Evolutionary conservation across 1,140 invertebrate species (phyloP), one percentile per base, ranked within the genome.

Genomic region (Drosophila santomea): DNA sequence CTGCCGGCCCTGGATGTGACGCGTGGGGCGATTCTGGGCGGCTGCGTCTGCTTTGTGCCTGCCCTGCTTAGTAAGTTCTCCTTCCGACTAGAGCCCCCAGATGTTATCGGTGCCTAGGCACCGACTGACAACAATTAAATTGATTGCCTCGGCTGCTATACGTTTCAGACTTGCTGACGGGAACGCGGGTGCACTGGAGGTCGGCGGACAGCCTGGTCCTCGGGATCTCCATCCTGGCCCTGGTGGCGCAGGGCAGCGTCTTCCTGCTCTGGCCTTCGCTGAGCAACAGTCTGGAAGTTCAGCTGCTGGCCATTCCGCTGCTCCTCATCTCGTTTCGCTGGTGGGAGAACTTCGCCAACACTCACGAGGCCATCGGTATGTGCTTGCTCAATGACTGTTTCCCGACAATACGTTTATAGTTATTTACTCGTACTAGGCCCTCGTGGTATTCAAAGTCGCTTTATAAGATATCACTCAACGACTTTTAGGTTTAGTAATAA

Each of bases 41-140:
- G 98, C 93, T 98, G 97, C 81, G 95, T 99, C n/a, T 98, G 97
- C 92, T 96, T 98, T 78, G 93, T 98, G 12, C 98, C 98, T 3
- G 95, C 95, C 36, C 91, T 92, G 47, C 95, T 95, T 43, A 93
- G 91, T 92, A 76, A 91, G 91, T 91, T 51, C 44, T 36, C 14
- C 32, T 12, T 12, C 17, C 17, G 6, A 12, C 32, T 12, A 41
- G 36, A 23, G 8, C 54, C 38, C 56, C 52, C 35, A 48, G 44
- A 57, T 85, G 74, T 88, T 85, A 85, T 88, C 79, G 67, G 61
- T 41, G 45, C 39, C 59, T 47, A 28, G 63, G 62, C 66, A 17
- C 43, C 56, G 47, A 60, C 76, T 82, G 78, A 84, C 67, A 80
- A 78, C 80, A 80, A 84, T 88, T 90, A 90, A 85, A 90, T 89